A percentile compares a stretch with the other conserved stretches of the same genome.
Conservation (phyloP, 2,113 vertebrate species). For the Tonatia bakeri region DNA sequence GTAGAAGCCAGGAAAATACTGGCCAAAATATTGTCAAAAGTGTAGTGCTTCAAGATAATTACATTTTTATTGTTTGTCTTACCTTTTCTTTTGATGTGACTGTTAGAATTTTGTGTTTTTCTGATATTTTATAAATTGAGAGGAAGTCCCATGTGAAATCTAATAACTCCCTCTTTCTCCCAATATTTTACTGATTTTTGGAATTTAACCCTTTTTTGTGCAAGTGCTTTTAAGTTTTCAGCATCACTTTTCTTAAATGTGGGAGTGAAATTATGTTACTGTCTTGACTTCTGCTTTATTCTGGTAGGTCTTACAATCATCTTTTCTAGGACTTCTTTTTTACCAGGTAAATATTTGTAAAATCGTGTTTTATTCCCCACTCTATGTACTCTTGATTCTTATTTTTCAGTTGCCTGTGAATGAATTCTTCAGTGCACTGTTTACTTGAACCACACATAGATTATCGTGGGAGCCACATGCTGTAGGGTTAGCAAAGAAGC, state of each 20-base stretch:
- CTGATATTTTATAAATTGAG: background rate
- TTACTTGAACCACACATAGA: background rate
- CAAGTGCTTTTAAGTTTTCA: background rate
- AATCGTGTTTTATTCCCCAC: background rate
- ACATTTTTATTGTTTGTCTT: background rate
- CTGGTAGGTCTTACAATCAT: background rate
- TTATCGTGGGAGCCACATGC: background rate
- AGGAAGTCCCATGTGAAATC: background rate
- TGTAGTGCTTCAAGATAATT: background rate
- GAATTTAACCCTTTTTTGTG: background rate
- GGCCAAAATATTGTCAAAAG: background rate
- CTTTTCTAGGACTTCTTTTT: background rate
- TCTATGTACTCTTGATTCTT: conserved; percentile 22
- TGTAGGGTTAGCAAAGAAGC: background rate
- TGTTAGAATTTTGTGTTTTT: conserved; percentile 45
- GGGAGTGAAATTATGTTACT: conserved; percentile 1
- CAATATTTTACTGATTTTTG: background rate
- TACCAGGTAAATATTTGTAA: conserved; percentile 4
- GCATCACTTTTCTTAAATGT: conserved; percentile 6
- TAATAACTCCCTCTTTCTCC: background rate
- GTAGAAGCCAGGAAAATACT: background rate
- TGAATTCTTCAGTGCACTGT: background rate
- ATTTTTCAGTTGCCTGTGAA: background rate
- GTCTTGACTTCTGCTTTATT: background rate
- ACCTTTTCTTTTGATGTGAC: background rate